Conservation (phyloP, 2,888 invertebrate species). For the Xylophagus ater region DNA sequence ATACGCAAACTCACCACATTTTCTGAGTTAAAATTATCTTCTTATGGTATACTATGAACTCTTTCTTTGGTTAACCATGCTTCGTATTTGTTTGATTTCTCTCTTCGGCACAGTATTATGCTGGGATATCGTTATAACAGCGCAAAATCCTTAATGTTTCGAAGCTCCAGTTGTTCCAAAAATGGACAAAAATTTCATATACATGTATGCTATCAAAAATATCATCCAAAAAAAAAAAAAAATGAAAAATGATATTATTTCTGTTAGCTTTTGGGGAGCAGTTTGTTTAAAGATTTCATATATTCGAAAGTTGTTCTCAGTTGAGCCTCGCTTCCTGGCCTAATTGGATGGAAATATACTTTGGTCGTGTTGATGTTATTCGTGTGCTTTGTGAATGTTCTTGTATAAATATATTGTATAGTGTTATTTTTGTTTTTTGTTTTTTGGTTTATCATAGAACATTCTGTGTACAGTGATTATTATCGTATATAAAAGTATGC, state of each 20-base stretch:
- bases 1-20: slow-evolving; percentile 14
- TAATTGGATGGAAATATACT: slow-evolving; percentile 14
- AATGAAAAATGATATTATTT: slow-evolving; percentile 1
- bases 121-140: slow-evolving; percentile 3
- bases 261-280: neutral
- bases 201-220: too few species aligned
- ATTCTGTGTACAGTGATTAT: neutral
- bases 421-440: neutral
- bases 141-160: slow-evolving; percentile 11
- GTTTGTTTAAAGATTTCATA: neutral
- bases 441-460: too few species aligned
- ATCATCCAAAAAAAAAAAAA: too few species aligned
- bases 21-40: neutral
- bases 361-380: slow-evolving; percentile 1
- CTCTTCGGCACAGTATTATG: slow-evolving; percentile 1
- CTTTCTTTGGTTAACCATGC: too few species aligned
- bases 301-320: slow-evolving; percentile 8
- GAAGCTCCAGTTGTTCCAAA: neutral
- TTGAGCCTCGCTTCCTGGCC: slow-evolving; percentile 15
- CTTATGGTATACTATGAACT: too few species aligned
- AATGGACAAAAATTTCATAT: neutral
- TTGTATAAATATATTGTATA: neutral
- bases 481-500: neutral
- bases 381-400: slow-evolving; percentile 1
- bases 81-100: slow-evolving; percentile 1